Base-by-base conservation (phyloP, 2,888 invertebrate genomes). In the Sphaerophoria rueppellii region DNA sequence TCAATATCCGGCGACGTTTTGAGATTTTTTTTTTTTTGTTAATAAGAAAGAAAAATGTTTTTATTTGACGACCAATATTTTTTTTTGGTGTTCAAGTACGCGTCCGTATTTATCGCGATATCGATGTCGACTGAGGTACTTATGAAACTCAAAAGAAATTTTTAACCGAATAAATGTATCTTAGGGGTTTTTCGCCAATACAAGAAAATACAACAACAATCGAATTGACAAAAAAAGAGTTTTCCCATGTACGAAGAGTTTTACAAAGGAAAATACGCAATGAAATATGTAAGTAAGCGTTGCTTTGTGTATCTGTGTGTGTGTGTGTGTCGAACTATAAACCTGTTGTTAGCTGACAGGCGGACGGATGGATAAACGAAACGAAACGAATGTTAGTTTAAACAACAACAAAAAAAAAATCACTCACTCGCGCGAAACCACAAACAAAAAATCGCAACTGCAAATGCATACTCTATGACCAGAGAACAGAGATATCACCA, bases 41-140 rank as follows among this genome's bases (percentile, higher is more conserved):
- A 34, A 2, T 34, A 12, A 57, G 12, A 55, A 57, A 16, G 1
- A 50, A 6, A 57, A 37, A 14, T 9, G 11, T 14, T 37, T 37
- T 14, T 14, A 72, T 40, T 46, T 57, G 46, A 67, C 76, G 67
- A 76, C 72, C 46, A 81, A 77, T 63, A 16, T 9, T 83, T 61
- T 6, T 40, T 40, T 40, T 40, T 24, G 1, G 24, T 24, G 24
- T 24, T 24, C 24, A 40, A 69, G 24, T 61, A 85, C 76, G 81
- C 85, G 85, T 81, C 85, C 85, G 81, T 69, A 55, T 85, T 85
- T 58, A 81, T 72, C 81, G 85, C 85, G 85, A 63, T 85, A 72
- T 81, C 76, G 85, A 81, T 77, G 81, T 81, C 85, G 85, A 85
- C 85, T 85, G 85, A 85, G 81, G 76, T 81, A 85, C 81, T 85